Evolutionary conservation across 2,888 invertebrate genomes (phyloP), one percentile per base, ranked within the genome.

Genomic region (Pseudeuparius sepicola): DNA sequence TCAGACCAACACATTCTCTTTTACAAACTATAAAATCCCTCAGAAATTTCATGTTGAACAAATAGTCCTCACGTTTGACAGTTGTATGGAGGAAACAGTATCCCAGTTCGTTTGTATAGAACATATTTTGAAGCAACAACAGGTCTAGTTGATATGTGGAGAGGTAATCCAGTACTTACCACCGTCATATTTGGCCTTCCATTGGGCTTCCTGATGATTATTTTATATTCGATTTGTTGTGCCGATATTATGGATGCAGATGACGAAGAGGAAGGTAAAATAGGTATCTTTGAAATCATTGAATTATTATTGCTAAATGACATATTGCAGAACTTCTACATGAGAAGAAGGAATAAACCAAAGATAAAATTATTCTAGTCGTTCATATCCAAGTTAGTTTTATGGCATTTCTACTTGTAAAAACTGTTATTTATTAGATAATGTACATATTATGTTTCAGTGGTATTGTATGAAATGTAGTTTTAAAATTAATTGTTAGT

Each of bases 161-260:
- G 68, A 43, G 90, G 89, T 6, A 92, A 92, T 66, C 92, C 96
- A 1, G 86, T 96, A 41, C 66, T 98, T 40, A 93, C 94, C 3
- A 73, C 89, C 16, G 78, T 97, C 3, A 72, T 98, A 32, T 93
- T 98, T 61, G 94, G 96, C 1, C 70, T 97, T 39, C 97, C 97
- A 1, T 67, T 90, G 25, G 88, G 90, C 18, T 94, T 98, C 59
- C 71, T 98, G 12, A 82, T 87, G 13, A 74, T 97, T 12, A 94
- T 98, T 51, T 79, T 90, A 57, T 97, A 97, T 61, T 90, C 93
- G 2, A 81, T 94, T 42, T 97, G 92, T 64, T 97, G 96, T 59
- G 84, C 90, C 33, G 96, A 97, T 59, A 89, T 96, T 52, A 66
- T 93, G 45, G 94, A 93, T 59, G 88, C 88, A 1, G 81, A 84